These are phyloP conservation scores for Apistogramma diplotaenia DNA, from an alignment of 2,113 vertebrate species.

Conservation along the genomic window DNA sequence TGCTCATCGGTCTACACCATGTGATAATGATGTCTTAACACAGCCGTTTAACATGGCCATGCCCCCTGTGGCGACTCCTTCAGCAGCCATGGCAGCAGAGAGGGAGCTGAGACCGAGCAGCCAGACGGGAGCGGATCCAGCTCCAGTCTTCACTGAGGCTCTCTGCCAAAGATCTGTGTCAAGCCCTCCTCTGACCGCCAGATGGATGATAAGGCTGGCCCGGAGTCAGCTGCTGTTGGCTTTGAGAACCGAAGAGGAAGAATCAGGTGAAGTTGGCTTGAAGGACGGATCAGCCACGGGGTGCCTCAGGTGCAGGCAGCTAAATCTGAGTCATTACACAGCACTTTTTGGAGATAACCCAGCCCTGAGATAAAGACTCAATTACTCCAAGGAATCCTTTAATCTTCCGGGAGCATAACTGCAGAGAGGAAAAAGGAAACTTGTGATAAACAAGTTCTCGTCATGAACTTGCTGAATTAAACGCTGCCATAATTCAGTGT, in stretches of 20 bases:
- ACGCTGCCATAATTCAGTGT: neutral
- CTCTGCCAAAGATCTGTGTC: conserved; percentile 3
- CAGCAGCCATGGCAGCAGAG: conserved; percentile 3
- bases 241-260: neutral
- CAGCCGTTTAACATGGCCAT: neutral
- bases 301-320: conserved; percentile 20
- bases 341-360: neutral
- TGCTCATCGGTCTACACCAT: neutral
- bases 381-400: conserved; percentile 9
- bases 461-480: neutral
- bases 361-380: neutral
- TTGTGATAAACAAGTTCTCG: neutral
- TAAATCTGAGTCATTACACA: conserved; percentile 1
- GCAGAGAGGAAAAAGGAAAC: neutral
- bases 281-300: conserved; percentile 7
- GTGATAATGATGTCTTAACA: neutral
- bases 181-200: neutral
- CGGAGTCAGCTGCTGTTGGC: conserved; percentile 1
- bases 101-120: neutral
- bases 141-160: neutral
- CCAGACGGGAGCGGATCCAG: conserved; percentile 9
- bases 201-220: conserved; percentile 29
- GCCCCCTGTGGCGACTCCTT: neutral
- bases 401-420: neutral
- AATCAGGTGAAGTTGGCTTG: neutral